A percentile compares a stretch with the other conserved stretches of the same genome.
Evolutionary conservation across 2,888 invertebrate genomes (phyloP).

Genomic region (Notodonta dromedarius): DNA sequence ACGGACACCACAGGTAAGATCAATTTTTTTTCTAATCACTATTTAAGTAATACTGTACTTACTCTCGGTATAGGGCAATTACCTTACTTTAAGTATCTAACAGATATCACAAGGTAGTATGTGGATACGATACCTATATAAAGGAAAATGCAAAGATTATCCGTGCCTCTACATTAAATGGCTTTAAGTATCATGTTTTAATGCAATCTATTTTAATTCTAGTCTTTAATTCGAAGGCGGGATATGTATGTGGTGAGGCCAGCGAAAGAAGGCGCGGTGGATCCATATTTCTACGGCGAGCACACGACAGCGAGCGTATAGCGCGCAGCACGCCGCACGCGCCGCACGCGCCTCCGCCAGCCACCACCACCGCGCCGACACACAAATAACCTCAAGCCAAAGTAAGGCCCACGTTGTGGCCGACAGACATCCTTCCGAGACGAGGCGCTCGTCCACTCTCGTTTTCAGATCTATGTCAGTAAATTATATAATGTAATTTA

Average conservation of each 20-base stretch:
- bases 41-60: no score
- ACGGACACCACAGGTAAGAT: conserved; percentile 85
- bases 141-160: no score
- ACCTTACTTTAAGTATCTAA: no score
- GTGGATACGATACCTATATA: no score
- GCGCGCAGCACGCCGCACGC: conserved; percentile 33
- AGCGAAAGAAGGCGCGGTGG: conserved; percentile 79
- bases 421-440: conserved; percentile 55
- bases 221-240: conserved; percentile 85
- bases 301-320: conserved; percentile 64
- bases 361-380: conserved; percentile 50
- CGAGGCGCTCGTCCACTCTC: conserved; percentile 65
- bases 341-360: conserved; percentile 9
- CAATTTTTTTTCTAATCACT: not conserved
- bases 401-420: conserved; percentile 62
- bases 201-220: conserved; percentile 74
- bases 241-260: conserved; percentile 86
- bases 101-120: no score
- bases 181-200: conserved; percentile 38
- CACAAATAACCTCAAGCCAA: conserved; percentile 78
- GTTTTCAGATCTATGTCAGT: conserved; percentile 78
- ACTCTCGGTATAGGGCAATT: no score
- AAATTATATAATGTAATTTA: conserved; percentile 82
- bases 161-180: not conserved
- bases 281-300: conserved; percentile 85